Base-by-base conservation (phyloP, 2,888 invertebrate genomes). In the Heliconius aoede region DNA sequence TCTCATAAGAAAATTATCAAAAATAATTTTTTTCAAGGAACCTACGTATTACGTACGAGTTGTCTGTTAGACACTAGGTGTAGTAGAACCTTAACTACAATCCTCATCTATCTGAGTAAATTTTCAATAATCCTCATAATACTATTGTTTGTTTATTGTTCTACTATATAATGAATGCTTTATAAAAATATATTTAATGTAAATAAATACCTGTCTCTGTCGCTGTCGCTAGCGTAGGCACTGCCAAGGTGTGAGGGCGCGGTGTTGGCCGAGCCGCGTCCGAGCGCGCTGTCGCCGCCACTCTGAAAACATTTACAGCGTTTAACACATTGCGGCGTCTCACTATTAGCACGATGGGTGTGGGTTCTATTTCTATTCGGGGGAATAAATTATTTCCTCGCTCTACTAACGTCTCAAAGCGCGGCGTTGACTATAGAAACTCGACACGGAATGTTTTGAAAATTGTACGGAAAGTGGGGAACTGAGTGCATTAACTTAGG, bases 151-250 rank as follows among this genome's bases (percentile, higher is more conserved):
- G n/a, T n/a, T n/a, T n/a, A n/a, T n/a, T n/a, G n/a, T n/a, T n/a
- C n/a, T n/a, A n/a, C n/a, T n/a, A n/a, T n/a, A n/a, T n/a, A n/a
- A n/a, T n/a, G n/a, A n/a, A n/a, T n/a, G n/a, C n/a, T n/a, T n/a
- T n/a, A n/a, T n/a, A n/a, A n/a, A n/a, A n/a, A n/a, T 30, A 30
- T 30, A 9, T 55, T 55, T 55, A 7, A 46, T 55, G 9, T 26
- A 40, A 26, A 5, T 26, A 13, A 9, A 5, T 51, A 51, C 68
- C 68, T 69, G 46, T 71, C 55, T 93, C 89, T 93, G 81, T 94
- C 94, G 65, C 92, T 94, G 73, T 93, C 94, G 81, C 94, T 93
- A 68, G 88, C 91, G 73, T 92, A 94, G 51, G 87, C 86, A 80
- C 91, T 92, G 69, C 87, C 88, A 65, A 91, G 80, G 72, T 89